Percentiles rank a stretch among this genome's conserved stretches.
Conservation (phyloP, 2,113 vertebrate species). For the Nansenia antarctica region DNA sequence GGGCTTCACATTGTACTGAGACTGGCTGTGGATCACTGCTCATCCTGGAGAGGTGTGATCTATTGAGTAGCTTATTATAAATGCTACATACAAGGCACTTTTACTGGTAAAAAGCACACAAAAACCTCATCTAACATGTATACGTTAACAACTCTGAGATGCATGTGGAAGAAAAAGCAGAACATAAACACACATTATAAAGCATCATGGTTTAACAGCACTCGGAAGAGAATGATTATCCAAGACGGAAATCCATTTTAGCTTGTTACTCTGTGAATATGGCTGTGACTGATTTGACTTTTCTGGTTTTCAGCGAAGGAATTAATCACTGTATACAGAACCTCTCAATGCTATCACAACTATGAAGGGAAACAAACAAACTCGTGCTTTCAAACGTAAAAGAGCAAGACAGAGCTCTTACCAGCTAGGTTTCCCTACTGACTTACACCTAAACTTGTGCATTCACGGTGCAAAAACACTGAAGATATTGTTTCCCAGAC, state of each 20-base stretch:
- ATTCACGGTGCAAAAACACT: too few species aligned
- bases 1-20: background rate
- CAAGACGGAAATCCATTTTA: background rate
- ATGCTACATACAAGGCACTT: background rate
- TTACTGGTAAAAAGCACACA: conserved; percentile 10
- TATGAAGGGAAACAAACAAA: background rate
- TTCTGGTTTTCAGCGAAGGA: background rate
- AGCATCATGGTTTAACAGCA: background rate
- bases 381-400: background rate
- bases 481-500: too few species aligned
- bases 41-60: background rate
- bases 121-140: background rate
- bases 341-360: too few species aligned
- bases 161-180: background rate
- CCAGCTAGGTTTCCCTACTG: too few species aligned
- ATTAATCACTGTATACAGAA: too few species aligned
- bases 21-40: conserved; percentile 18
- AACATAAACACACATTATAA: background rate
- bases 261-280: background rate
- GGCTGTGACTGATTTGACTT: background rate
- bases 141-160: background rate
- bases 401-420: background rate
- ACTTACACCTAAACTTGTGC: too few species aligned
- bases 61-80: background rate
- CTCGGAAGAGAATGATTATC: background rate